Base-by-base conservation (phyloP, 2,113 vertebrate species). In the Erinaceus europaeus region DNA sequence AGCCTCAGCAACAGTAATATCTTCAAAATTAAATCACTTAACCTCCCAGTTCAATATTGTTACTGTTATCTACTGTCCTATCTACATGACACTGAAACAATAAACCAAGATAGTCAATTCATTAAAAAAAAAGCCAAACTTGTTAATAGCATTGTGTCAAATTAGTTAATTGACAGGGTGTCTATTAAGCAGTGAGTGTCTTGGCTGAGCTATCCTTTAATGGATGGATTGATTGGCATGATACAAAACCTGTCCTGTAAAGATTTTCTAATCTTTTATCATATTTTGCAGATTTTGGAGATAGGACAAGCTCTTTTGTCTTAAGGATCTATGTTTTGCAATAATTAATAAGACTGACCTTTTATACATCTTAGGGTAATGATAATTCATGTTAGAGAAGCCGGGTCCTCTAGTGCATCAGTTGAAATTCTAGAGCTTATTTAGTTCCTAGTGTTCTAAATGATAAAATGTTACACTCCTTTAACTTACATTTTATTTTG, bases 1-100 rank as follows among this genome's bases (percentile, higher is more conserved):
- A 71, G 67, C 74, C 82, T 93, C 81, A 85, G 79, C 84, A 95
- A 94, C 67, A 80, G 87, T 85, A 90, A 91, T 84, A 67, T 85
- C 88, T 91, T 65, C 79, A 91, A 91, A 94, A 90, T 93, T 89
- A 90, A 93, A 91, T 91, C 82, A 87, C 75, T 94, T 94, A 92
- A 94, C 84, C 84, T 87, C 62, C 79, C 12, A 25, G 75, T 36
- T 91, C 93, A 93, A 95, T 90, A 94, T 53, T 44, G 50, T 67
- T 68, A 42, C 82, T 78, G 15, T 86, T 89, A 89, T 89, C 93
- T 94, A 50, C 65, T 75, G 46, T 61, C 71, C 2, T 90, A 82
- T 91, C 82, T 90, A 90, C 71, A 83, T 21, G 77, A 71, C 74
- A 75, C 40, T 42, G 50, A 78, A 84, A 89, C 34, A 90, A 74